Conservation (phyloP, 2,888 invertebrate genomes). For the Cartodere bifasciata region DNA sequence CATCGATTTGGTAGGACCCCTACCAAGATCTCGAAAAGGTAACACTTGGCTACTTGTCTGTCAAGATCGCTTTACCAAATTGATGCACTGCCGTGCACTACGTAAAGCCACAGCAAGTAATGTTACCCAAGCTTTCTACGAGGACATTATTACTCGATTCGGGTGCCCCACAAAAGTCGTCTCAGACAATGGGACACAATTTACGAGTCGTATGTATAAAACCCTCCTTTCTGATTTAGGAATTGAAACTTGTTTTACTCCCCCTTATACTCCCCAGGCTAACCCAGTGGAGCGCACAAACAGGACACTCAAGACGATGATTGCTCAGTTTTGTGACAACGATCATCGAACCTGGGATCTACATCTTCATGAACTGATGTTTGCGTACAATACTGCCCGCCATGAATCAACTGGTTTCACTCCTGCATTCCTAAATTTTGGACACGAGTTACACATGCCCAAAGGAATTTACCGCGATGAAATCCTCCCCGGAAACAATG, state of each 20-base stretch:
- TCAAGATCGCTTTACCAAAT: too few species aligned
- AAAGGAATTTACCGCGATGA: too few species aligned
- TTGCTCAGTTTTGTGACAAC: slow-evolving; percentile 14
- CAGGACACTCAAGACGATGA: slow-evolving; percentile 16
- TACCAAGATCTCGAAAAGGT: too few species aligned
- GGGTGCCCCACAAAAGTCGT: slow-evolving; percentile 16
- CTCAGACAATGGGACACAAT: slow-evolving; percentile 18
- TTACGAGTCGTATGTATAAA: slow-evolving; percentile 11
- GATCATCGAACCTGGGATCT: slow-evolving; percentile 18
- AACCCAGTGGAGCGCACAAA: slow-evolving; percentile 20
- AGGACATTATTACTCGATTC: too few species aligned
- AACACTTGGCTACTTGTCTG: too few species aligned
- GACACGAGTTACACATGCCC: too few species aligned
- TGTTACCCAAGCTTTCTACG: too few species aligned
- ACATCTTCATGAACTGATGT: slow-evolving; percentile 15
- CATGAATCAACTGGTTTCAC: slow-evolving; percentile 12
- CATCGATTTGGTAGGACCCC: too few species aligned
- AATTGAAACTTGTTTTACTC: slow-evolving; percentile 8
- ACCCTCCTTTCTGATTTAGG: slow-evolving; percentile 9
- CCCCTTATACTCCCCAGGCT: slow-evolving; percentile 17
- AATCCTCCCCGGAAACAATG: neutral
- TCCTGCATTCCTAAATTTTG: slow-evolving; percentile 16
- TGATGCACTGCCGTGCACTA: too few species aligned
- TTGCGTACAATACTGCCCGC: slow-evolving; percentile 15
- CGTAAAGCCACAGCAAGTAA: too few species aligned